Evolutionary conservation across 2,797 vertebrate species (phyloP).

Genomic region (Graptemys geographica): DNA sequence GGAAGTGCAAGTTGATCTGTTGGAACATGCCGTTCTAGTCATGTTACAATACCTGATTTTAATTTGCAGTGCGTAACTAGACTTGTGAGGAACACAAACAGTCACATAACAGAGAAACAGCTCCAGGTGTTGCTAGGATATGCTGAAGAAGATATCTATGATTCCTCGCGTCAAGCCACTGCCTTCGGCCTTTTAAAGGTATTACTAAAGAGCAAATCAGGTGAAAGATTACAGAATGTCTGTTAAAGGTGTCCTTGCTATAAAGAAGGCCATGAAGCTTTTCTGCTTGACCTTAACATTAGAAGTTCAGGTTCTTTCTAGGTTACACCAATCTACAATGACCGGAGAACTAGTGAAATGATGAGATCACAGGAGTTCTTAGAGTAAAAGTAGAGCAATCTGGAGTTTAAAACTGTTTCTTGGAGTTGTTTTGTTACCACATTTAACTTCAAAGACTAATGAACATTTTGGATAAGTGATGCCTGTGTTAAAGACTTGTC

Average conservation of each 20-base stretch:
- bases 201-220: background rate
- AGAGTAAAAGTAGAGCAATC: background rate
- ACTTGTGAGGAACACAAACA: conserved; percentile 89
- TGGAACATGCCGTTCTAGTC: background rate
- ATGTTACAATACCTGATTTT: conserved; percentile 23
- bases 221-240: background rate
- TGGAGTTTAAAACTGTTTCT: background rate
- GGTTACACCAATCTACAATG: background rate
- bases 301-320: background rate
- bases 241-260: background rate
- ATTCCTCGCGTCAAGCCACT: conserved; percentile 93
- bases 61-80: conserved; percentile 89
- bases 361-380: background rate
- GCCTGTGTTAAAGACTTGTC: background rate
- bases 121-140: conserved; percentile 96
- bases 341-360: accelerated
- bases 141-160: conserved; percentile 98
- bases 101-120: conserved; percentile 88
- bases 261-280: background rate
- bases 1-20: background rate
- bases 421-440: background rate
- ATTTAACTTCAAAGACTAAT: background rate
- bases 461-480: background rate
- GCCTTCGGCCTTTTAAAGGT: conserved; percentile 97
- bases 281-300: background rate